Conservation (phyloP, 2,888 invertebrate species). For the Chrysolina haemoptera region DNA sequence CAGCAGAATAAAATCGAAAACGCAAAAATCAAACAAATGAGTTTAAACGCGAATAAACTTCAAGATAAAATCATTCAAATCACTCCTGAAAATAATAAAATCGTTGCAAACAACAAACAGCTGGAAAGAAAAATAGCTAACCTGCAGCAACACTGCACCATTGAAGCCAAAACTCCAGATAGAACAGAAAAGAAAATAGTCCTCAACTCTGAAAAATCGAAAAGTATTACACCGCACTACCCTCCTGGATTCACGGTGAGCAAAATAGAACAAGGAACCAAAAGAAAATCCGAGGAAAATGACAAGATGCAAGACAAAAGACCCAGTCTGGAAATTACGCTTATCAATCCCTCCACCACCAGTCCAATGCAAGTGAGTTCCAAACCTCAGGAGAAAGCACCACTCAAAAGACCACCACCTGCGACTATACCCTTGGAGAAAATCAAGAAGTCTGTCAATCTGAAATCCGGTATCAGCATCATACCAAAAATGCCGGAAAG, state of each 20-base stretch:
- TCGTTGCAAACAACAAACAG: conserved; percentile 52
- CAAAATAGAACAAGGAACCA: conserved; percentile 66
- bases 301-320: conserved; percentile 61
- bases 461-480: conserved; percentile 63
- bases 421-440: conserved; percentile 72
- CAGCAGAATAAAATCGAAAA: conserved; percentile 51
- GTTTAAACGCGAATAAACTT: conserved; percentile 23
- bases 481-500: conserved; percentile 64
- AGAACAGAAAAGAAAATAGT: conserved; percentile 52
- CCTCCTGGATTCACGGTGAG: conserved; percentile 68
- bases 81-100: conserved; percentile 46
- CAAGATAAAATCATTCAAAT: conserved; percentile 44
- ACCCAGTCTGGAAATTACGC: conserved; percentile 67
- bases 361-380: conserved; percentile 44
- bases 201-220: conserved; percentile 46
- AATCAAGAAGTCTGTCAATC: conserved; percentile 68
- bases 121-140: conserved; percentile 62
- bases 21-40: conserved; percentile 39
- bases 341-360: conserved; percentile 61
- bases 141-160: conserved; percentile 63
- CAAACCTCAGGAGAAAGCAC: conserved; percentile 49
- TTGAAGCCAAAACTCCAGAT: conserved; percentile 58
- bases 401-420: conserved; percentile 70
- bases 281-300: conserved; percentile 62
- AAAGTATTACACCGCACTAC: conserved; percentile 52